These are phyloP conservation scores for Hypanus sabinus DNA, from an alignment of 2,113 vertebrate genomes.

Conservation along the genomic window DNA sequence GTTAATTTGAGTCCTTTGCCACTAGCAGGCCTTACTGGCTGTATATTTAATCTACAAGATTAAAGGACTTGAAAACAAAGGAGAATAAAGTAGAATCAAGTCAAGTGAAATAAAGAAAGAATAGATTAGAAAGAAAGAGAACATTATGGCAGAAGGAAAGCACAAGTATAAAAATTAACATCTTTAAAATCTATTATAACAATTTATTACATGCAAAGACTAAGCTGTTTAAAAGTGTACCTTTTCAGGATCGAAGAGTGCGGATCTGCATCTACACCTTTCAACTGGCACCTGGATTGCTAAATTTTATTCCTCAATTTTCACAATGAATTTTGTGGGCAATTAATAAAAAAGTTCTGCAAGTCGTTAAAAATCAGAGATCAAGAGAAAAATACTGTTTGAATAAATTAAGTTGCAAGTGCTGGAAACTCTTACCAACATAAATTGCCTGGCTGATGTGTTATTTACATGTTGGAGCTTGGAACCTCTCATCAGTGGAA, in stretches of 20 bases:
- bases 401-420: background rate
- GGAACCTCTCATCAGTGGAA: no score
- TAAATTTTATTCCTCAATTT: background rate
- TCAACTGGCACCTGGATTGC: background rate
- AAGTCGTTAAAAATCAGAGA: background rate
- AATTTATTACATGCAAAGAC: background rate
- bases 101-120: background rate
- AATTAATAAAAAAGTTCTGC: background rate
- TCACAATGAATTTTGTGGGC: background rate
- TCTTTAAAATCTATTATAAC: background rate
- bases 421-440: background rate
- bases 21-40: background rate
- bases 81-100: background rate
- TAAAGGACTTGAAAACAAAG: background rate
- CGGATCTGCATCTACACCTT: background rate
- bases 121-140: background rate
- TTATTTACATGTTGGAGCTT: background rate
- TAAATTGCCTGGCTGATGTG: background rate
- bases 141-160: background rate
- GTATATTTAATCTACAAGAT: background rate
- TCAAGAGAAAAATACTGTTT: background rate
- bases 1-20: background rate
- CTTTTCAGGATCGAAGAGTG: background rate
- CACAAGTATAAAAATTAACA: background rate
- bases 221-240: background rate